Conservation (phyloP, 1,140 invertebrate genomes). For the Drosophila kohkoa region DNA sequence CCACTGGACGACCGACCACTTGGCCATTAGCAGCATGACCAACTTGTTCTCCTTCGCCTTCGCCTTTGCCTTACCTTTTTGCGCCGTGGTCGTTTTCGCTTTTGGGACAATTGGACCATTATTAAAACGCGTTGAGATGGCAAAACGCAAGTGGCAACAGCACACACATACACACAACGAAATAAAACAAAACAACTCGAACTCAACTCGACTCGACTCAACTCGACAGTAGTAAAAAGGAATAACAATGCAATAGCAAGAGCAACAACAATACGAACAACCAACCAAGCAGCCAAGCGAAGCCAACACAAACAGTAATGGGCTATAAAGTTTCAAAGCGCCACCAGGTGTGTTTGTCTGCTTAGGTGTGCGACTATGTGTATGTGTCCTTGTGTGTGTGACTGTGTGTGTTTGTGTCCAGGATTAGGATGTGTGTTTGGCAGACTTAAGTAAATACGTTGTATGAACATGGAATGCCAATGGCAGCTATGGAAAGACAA, state of each 20-base stretch:
- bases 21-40: conserved; percentile 60
- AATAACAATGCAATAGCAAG: conserved; percentile 68
- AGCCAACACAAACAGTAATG: conserved; percentile 37
- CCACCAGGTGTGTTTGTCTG: conserved; percentile 30
- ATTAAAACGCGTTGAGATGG: conserved; percentile 81
- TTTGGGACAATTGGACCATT: conserved; percentile 82
- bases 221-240: conserved; percentile 29
- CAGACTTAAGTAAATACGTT: conserved; percentile 23
- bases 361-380: neutral
- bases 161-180: conserved; percentile 12
- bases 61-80: conserved; percentile 37
- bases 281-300: conserved; percentile 3
- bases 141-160: conserved; percentile 74
- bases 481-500: neutral
- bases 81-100: conserved; percentile 33
- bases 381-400: conserved; percentile 6
- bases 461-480: conserved; percentile 11
- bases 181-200: conserved; percentile 41
- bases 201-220: conserved; percentile 40
- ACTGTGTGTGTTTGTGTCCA: neutral
- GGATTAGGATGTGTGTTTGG: conserved; percentile 18
- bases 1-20: conserved; percentile 23
- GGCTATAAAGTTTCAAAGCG: conserved; percentile 43
- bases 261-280: conserved; percentile 52
- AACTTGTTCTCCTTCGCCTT: conserved; percentile 51